Evolutionary conservation across 64 coral and sea anemone genomes (phyloP), one percentile per base, ranked within the genome.

Genomic region (Stichodactyla helianthus): DNA sequence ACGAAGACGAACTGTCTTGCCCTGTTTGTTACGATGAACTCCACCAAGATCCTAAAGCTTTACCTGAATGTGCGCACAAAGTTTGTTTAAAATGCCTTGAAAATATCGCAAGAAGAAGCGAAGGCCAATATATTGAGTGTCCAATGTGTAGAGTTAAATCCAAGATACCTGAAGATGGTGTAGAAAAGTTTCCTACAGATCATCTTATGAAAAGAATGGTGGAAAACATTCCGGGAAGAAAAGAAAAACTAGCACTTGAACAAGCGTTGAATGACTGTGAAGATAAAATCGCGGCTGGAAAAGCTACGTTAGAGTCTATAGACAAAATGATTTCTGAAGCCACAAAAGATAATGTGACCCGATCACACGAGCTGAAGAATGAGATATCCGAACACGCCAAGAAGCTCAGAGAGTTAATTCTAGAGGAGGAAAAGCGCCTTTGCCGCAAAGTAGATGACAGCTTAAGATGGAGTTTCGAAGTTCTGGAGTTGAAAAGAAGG

Each of bases 1-100:
- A 26, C 27, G 68, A 74, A 19, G 79, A 82, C 51, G 79, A 82
- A 2, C 19, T 82, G 23, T 82, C 35, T 52, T 82, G 79, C 25
- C 79, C 79, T 26, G 54, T 82, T 12, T 82, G 79, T 22, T 82
- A 54, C 23, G 16, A 82, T n/a, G 79, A 82, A 17, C 23, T 82
- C 0, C 50, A 54, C 4, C 35, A 44, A 44, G 79, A 82, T 9
- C 79, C 79, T 4, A 82, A 82, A 57, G 17, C 51, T 4, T 19
- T 82, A 2, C 79, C 79, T 20, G 12, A 17, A 15, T 82, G 79
- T 82, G 35, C 50, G 13, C 79, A 82, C 23, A 52, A 52, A 18
- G 11, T 82, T 2, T 82, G 79, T 26, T 53, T 25, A 26, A 18
- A 19, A 15, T 82, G 79, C 51, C 79, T 82, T 9, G 51, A 54